Evolutionary conservation across 1,140 invertebrate species (phyloP), one percentile per base, ranked within the genome.

Genomic region (Zaprionus inermis): DNA sequence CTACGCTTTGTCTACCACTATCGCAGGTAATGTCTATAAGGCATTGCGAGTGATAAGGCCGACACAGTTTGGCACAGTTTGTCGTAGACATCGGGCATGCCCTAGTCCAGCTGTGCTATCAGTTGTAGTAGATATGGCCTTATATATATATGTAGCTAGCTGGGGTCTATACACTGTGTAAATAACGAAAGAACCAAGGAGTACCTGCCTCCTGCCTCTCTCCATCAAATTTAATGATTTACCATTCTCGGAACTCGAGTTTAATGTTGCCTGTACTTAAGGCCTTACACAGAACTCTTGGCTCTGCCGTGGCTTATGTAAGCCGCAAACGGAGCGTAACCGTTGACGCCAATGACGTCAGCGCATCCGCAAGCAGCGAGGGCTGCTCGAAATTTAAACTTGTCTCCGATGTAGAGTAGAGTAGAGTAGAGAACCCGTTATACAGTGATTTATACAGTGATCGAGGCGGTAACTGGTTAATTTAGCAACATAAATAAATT

Each of bases 281-380:
- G 36, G 38, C 5, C 16, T 52, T 30, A 52, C n/a, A 60, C 7
- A 59, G 32, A 64, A 72, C 38, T 28, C 36, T 41, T 32, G 30
- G 30, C 30, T 32, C 10, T 32, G 14, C 10, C 18, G 20, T 16
- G 46, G 18, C 68, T 72, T 76, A 60, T 72, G 69, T 72, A 66
- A 76, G 51, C 46, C 28, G 32, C n/a, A 32, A 59, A 32, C 83
- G 66, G 72, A 88, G 84, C 83, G 83, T 89, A 89, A 89, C 84
- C 72, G 73, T 74, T 80, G n/a, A n/a, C n/a, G 77, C 63, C 28
- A 16, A 78, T 88, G 83, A 89, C 83, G 83, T 88, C 83, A 88
- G 69, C 64, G 32, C 44, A 24, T 0, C 5, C 24, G 24, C 24
- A 3, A 28, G n/a, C 24, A 68, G 20, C 32, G 61, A 64, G 61